A percentile compares a stretch with the other conserved stretches of the same genome.
These are phyloP conservation scores for Babylonia areolata DNA, from an alignment of 1,140 invertebrate species.

Conservation along the genomic window DNA sequence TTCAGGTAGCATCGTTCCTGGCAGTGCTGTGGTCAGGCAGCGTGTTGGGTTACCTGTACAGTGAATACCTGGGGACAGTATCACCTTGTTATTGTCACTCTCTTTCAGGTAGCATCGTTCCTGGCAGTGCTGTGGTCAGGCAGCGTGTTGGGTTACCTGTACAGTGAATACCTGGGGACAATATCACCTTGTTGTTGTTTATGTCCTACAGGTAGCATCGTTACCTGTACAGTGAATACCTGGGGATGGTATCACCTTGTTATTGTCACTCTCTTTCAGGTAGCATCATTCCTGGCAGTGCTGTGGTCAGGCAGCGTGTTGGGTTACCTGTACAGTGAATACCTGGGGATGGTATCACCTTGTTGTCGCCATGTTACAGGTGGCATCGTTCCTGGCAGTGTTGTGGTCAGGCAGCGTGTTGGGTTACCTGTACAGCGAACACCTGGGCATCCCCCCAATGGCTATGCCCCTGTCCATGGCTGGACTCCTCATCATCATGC, in stretches of 20 bases:
- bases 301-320: too few relatives aligned
- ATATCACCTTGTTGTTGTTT: too few relatives aligned
- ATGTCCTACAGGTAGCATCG: too few relatives aligned
- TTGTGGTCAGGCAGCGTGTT: conserved; percentile 92
- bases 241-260: too few relatives aligned
- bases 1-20: conserved; percentile 89
- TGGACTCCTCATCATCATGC: conserved; percentile 89
- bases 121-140: too few relatives aligned
- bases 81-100: too few relatives aligned
- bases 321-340: conserved; percentile 78
- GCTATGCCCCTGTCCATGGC: conserved; percentile 90
- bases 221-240: too few relatives aligned
- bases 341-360: conserved; percentile 76
- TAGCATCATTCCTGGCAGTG: too few relatives aligned
- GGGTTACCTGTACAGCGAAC: conserved; percentile 86
- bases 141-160: conserved; percentile 75
- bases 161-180: conserved; percentile 89
- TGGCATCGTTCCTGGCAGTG: conserved; percentile 95
- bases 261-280: background rate
- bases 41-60: conserved; percentile 84
- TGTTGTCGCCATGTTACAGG: conserved; percentile 63
- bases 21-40: conserved; percentile 96
- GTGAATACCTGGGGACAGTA: too few relatives aligned
- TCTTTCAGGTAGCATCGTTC: too few relatives aligned
- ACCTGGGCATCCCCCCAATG: conserved; percentile 89